A percentile compares a stretch with the other conserved stretches of the same genome.
Conservation (phyloP, 2,113 vertebrate species). For the Reinhardtius hippoglossoides region DNA sequence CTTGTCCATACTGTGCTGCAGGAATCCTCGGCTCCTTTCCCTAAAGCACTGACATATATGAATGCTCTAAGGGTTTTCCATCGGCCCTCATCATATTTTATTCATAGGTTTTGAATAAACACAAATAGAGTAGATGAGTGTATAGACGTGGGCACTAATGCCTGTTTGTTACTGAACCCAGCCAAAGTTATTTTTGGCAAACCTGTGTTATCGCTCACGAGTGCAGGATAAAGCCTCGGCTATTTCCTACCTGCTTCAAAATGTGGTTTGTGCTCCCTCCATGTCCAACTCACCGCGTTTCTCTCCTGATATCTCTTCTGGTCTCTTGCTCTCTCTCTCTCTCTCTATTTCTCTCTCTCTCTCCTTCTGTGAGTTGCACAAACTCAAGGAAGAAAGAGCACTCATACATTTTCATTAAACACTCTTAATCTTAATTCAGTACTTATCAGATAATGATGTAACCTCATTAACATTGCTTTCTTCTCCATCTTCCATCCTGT, state of each 20-base stretch:
- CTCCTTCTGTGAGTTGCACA: conserved; percentile 23
- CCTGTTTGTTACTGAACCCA: conserved; percentile 54
- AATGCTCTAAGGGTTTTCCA: conserved; percentile 66
- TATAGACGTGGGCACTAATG: conserved; percentile 61
- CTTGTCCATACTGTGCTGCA: conserved; percentile 13
- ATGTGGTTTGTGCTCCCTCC: conserved; percentile 30
- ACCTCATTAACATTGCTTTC: conserved; percentile 80
- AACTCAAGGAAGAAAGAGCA: conserved; percentile 50
- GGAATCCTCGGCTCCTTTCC: conserved; percentile 23
- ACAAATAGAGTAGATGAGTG: conserved; percentile 67
- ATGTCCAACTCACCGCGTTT: conserved; percentile 21
- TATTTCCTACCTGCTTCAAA: conserved; percentile 26
- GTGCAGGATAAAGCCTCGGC: too few species aligned
- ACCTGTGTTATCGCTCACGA: background rate
- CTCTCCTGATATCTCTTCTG: background rate
- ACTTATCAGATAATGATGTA: conserved; percentile 77
- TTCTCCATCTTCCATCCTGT: conserved; percentile 47
- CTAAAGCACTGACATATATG: conserved; percentile 44
- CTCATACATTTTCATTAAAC: conserved; percentile 75
- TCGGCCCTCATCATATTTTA: conserved; percentile 75
- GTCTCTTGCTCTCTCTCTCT: conserved; percentile 1
- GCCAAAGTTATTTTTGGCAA: conserved; percentile 68
- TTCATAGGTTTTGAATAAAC: conserved; percentile 70
- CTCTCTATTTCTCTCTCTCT: too few species aligned
- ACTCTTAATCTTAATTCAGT: conserved; percentile 77